Evolutionary conservation across 2,797 vertebrate genomes (phyloP).

Genomic region (Myiotriccus ornatus): DNA sequence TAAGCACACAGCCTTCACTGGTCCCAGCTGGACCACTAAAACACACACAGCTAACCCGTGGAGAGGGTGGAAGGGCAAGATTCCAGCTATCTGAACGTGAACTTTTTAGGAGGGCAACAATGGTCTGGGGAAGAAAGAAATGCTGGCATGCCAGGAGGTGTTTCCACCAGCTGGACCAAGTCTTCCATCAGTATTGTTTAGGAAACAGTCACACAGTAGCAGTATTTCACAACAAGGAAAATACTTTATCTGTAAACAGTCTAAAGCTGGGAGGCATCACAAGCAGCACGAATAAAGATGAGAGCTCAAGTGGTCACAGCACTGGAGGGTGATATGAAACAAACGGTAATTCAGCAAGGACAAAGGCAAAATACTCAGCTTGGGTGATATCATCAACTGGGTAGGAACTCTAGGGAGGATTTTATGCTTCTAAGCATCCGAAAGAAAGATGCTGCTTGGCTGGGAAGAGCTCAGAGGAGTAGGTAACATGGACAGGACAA

Average conservation of each 20-base stretch:
- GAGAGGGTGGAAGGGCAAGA: background rate
- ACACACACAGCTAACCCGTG: background rate
- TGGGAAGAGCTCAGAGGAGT: background rate
- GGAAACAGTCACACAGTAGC: background rate
- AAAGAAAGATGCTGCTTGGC: background rate
- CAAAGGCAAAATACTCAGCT: background rate
- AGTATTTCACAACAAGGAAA: background rate
- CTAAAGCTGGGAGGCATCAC: background rate
- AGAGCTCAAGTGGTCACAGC: background rate
- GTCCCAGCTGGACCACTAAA: background rate
- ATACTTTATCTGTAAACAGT: background rate
- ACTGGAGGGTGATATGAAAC: rapidly evolving
- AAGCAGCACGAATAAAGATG: background rate
- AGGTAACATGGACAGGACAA: background rate
- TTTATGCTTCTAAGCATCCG: background rate
- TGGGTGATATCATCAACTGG: background rate
- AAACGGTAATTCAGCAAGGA: background rate
- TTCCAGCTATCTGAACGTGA: background rate
- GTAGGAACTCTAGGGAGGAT: background rate
- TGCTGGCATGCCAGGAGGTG: background rate
- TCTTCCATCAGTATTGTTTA: background rate
- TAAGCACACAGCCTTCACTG: background rate
- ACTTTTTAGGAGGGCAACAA: background rate
- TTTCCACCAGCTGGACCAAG: background rate
- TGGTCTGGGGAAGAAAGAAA: background rate